A percentile compares a stretch with the other conserved stretches of the same genome.
phyloP scores from a whole-genome alignment of 2,797 vertebrate genomes.

The Nyctalus aviator region DNA sequence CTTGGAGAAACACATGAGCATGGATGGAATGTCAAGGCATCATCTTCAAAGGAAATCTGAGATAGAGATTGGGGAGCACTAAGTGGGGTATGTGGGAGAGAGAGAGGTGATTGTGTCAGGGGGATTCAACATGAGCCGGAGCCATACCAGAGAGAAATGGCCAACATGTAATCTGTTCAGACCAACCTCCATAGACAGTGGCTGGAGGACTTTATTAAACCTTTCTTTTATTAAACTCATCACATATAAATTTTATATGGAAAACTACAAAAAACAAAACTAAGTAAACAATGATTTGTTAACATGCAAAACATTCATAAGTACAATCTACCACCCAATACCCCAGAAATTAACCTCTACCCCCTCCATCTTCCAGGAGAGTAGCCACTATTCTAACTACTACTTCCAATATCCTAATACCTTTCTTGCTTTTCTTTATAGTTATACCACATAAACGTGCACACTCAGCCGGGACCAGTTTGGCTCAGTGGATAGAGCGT shows the following conservation, averaged over 20 bases:
- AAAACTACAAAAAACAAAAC: neutral
- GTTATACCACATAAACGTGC: neutral
- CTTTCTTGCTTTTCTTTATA: neutral
- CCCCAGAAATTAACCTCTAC: neutral
- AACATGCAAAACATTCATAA: neutral
- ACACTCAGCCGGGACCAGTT: no score
- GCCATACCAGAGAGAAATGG: neutral
- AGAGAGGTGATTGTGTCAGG: neutral
- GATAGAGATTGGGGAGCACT: neutral
- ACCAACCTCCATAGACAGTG: neutral
- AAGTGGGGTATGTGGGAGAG: neutral
- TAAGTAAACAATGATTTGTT: neutral
- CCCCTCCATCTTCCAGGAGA: neutral
- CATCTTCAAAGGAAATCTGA: neutral
- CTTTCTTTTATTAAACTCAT: neutral
- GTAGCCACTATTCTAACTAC: neutral
- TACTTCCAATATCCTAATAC: neutral
- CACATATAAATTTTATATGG: neutral
- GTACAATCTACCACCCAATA: rapidly evolving
- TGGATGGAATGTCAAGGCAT: neutral
- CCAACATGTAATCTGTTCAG: neutral
- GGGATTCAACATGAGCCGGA: no score
- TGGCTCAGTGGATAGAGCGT: no score
- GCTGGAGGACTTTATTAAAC: neutral
- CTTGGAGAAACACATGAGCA: neutral